phyloP scores from a whole-genome alignment of 2,113 vertebrate genomes.

The Prolemur simus region DNA sequence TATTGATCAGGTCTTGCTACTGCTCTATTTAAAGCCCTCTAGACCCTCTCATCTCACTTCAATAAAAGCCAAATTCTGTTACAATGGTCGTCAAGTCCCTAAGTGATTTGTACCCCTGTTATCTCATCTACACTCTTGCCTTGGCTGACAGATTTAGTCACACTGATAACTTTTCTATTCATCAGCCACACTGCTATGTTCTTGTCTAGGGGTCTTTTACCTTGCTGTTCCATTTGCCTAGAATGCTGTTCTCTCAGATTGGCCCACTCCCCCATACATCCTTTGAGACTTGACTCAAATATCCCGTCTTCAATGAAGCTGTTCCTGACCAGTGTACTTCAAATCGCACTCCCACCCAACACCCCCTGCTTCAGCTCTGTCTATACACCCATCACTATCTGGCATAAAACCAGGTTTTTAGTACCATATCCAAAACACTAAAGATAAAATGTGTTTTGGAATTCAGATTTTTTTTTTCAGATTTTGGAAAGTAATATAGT shows the following conservation, averaged over 20 bases:
- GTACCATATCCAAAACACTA: background rate
- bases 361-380: background rate
- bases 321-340: background rate
- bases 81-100: background rate
- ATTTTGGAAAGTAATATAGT: background rate
- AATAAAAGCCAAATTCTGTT: background rate
- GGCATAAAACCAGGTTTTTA: background rate
- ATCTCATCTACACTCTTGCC: background rate
- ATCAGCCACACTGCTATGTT: accelerated
- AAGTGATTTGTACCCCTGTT: background rate
- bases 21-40: background rate
- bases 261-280: background rate
- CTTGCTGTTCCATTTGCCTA: background rate
- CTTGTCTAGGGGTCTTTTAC: background rate
- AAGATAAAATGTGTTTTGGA: background rate
- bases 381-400: accelerated
- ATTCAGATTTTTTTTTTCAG: background rate
- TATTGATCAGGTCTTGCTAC: background rate
- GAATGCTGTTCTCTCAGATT: background rate
- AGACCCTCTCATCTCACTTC: background rate
- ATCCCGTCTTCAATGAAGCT: background rate
- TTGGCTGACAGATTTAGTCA: background rate
- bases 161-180: background rate
- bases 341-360: background rate
- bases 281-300: background rate